Conservation (phyloP, 2,113 vertebrate species). For the Notechis scutatus region DNA sequence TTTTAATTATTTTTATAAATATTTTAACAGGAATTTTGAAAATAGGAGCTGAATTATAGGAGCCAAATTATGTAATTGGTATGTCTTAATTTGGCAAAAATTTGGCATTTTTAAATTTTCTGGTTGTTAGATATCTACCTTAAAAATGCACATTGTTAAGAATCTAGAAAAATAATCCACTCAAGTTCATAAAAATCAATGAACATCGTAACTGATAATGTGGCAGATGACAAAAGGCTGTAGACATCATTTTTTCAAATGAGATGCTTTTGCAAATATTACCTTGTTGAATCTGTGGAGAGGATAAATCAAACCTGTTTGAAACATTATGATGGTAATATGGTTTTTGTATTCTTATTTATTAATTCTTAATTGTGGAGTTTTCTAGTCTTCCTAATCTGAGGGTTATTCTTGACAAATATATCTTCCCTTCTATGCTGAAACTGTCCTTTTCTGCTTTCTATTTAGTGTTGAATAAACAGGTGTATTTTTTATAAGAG, state of each 20-base stretch:
- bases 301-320: not conserved
- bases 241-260: not conserved
- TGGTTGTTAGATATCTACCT: not conserved
- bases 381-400: not conserved
- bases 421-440: slow-evolving; percentile 35
- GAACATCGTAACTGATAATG: not conserved
- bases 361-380: not conserved
- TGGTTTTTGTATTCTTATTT: not conserved
- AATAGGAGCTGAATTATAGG: not conserved
- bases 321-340: not conserved
- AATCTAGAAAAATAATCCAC: not conserved
- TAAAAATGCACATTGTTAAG: not conserved
- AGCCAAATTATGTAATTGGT: not conserved
- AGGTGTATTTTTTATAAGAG: not conserved
- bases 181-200: not conserved
- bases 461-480: not conserved
- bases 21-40: not conserved
- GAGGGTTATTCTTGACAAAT: not conserved
- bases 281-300: not conserved
- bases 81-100: not conserved
- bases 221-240: not conserved
- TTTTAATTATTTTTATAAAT: not conserved
- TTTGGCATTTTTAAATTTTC: not conserved
- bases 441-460: slow-evolving; percentile 11
- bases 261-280: not conserved